phyloP scores from a whole-genome alignment of 2,888 invertebrate genomes.

The Galeopsomyia nigrocyanea region DNA sequence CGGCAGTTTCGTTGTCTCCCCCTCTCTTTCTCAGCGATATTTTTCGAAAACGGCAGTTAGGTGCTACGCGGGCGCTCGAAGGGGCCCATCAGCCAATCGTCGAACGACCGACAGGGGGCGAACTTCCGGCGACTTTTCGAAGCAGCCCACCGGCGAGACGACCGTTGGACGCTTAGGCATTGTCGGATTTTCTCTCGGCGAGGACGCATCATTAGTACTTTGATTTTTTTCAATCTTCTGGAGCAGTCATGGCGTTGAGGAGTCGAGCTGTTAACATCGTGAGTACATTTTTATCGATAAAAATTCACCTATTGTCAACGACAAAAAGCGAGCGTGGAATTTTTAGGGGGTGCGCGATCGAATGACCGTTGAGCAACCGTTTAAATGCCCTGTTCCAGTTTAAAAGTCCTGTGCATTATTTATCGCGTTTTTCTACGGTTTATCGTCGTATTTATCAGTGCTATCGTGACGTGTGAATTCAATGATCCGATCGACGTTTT shows the following conservation, averaged over 20 bases:
- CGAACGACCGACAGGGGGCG: neutral
- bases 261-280: slow-evolving; percentile 59
- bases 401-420: too few relatives aligned
- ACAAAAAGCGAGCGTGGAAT: neutral
- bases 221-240: too few relatives aligned
- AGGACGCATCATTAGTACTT: too few relatives aligned
- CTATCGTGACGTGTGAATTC: too few relatives aligned
- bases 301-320: slow-evolving; percentile 1
- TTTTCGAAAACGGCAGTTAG: slow-evolving; percentile 35
- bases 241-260: slow-evolving; percentile 59
- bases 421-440: too few relatives aligned
- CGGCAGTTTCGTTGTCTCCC: neutral
- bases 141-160: neutral
- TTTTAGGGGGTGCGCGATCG: slow-evolving; percentile 1
- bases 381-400: slow-evolving; percentile 56
- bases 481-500: too few relatives aligned
- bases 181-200: slow-evolving; percentile 5
- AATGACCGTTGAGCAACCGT: slow-evolving; percentile 51
- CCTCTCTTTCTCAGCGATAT: too few relatives aligned
- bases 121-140: slow-evolving; percentile 48
- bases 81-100: slow-evolving; percentile 8
- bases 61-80: slow-evolving; percentile 2
- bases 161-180: neutral
- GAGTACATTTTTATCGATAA: slow-evolving; percentile 45
- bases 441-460: too few relatives aligned